Base-by-base conservation (phyloP, 2,797 vertebrate genomes). In the Geotrypetes seraphini region DNA sequence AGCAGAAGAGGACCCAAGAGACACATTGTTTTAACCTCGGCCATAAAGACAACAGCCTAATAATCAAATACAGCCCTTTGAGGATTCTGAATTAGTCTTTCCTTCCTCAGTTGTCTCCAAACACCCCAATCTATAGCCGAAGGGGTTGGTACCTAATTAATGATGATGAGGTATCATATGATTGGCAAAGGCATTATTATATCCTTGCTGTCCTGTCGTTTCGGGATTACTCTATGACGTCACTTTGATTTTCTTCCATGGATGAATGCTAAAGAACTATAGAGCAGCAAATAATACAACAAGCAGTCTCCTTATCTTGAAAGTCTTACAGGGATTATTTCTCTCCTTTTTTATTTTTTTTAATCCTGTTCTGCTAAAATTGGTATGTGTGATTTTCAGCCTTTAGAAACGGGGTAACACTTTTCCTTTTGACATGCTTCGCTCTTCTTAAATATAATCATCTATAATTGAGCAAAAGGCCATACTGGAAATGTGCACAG, bases 201-300 rank as follows among this genome's bases (percentile, higher is more conserved):
- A 75, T 80, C 79, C 78, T 62, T 64, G 72, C 79, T 78, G 81
- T 73, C 79, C 83, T 72, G 83, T 79, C 80, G 78, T 82, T 84
- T 71, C 71, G 84, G 88, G 87, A 91, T 92, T 87, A 89, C 84
- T 77, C 84, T 77, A 77, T 95, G 92, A 97, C 91, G 93, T 96
- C 90, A 96, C 84, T 63, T 65, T 74, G 87, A 86, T 85, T 84
- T 86, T 84, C 84, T 79, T 82, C 88, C 87, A 84, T 81, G 87
- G 85, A 75, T 77, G 82, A 80, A 81, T 82, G 86, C 83, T 84
- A 84, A 86, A 87, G 85, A 86, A 87, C 84, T 86, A 86, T 85
- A 85, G 78, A 88, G 82, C 80, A 82, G 81, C 86, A 89, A 90
- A 89, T 87, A 91, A 89, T 85, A 85, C 86, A 81, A 84, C 81